A percentile compares a stretch with the other conserved stretches of the same genome.
Evolutionary conservation across 2,888 invertebrate genomes (phyloP).

Genomic region (Azorinus chamasolen): DNA sequence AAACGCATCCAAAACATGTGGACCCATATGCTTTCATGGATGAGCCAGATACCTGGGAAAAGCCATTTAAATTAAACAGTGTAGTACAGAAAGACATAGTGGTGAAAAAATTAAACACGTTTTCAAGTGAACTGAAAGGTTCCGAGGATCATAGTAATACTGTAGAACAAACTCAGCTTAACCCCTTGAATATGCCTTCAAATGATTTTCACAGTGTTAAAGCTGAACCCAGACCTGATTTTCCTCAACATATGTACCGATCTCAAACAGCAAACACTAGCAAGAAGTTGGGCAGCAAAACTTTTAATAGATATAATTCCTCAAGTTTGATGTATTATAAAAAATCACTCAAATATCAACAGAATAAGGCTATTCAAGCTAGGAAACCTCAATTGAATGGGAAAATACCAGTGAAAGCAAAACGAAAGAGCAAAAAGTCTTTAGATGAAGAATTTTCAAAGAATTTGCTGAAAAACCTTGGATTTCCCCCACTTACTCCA

Average conservation of each 20-base stretch:
- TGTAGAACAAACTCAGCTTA: no score
- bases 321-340: conserved; percentile 27
- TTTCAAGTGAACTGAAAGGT: background rate
- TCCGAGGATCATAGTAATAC: no score
- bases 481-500: conserved; percentile 42
- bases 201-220: no score
- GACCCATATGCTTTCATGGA: conserved; percentile 2
- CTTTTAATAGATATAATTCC: conserved; percentile 22
- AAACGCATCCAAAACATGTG: background rate
- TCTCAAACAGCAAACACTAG: background rate
- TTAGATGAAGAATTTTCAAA: conserved; percentile 45
- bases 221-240: no score
- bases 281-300: conserved; percentile 27
- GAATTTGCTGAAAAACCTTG: conserved; percentile 54
- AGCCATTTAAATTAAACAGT: no score
- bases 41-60: background rate
- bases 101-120: background rate
- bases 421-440: background rate
- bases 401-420: background rate
- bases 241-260: no score
- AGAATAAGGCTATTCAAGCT: conserved; percentile 13
- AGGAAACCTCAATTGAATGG: conserved; percentile 23
- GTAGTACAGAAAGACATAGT: background rate
- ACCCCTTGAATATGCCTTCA: no score
- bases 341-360: conserved; percentile 31